Conservation (phyloP, 2,888 invertebrate species). For the Heteromyza rotundicornis region DNA sequence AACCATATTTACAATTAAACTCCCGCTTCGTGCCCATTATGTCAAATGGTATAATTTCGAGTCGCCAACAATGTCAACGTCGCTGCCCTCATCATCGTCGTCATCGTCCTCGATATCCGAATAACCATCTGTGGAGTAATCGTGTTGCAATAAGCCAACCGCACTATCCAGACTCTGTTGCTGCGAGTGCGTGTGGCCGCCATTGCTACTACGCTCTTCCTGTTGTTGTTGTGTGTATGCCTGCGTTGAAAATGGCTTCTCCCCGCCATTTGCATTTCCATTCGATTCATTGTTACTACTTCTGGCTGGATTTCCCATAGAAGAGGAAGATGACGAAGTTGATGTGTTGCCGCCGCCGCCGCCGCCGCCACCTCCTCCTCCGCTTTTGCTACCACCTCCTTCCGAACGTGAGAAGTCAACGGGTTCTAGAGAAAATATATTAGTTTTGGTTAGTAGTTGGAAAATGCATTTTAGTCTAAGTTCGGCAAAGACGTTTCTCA, state of each 20-base stretch:
- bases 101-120: slow-evolving; percentile 54
- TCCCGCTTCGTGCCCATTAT: slow-evolving; percentile 37
- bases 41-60: slow-evolving; percentile 58
- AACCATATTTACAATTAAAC: too few relatives aligned
- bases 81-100: slow-evolving; percentile 60
- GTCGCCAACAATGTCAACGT: slow-evolving; percentile 62
- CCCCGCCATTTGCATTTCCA: slow-evolving; percentile 23
- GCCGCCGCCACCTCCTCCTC: slow-evolving; percentile 7
- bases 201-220: slow-evolving; percentile 11
- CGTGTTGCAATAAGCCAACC: slow-evolving; percentile 47
- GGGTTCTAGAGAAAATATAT: slow-evolving; percentile 52
- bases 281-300: slow-evolving; percentile 34
- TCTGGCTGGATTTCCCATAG: background rate
- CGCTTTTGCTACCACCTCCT: slow-evolving; percentile 29
- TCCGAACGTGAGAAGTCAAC: slow-evolving; percentile 63
- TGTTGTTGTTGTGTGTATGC: slow-evolving; percentile 25
- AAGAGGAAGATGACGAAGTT: slow-evolving; percentile 15
- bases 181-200: slow-evolving; percentile 10
- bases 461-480: background rate
- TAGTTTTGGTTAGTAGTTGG: slow-evolving; percentile 9
- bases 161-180: slow-evolving; percentile 24
- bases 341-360: slow-evolving; percentile 9
- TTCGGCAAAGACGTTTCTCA: background rate
- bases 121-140: slow-evolving; percentile 60
- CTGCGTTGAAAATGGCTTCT: slow-evolving; percentile 34